phyloP scores from a whole-genome alignment of 1,140 invertebrate genomes.

The Aphis craccivora region DNA sequence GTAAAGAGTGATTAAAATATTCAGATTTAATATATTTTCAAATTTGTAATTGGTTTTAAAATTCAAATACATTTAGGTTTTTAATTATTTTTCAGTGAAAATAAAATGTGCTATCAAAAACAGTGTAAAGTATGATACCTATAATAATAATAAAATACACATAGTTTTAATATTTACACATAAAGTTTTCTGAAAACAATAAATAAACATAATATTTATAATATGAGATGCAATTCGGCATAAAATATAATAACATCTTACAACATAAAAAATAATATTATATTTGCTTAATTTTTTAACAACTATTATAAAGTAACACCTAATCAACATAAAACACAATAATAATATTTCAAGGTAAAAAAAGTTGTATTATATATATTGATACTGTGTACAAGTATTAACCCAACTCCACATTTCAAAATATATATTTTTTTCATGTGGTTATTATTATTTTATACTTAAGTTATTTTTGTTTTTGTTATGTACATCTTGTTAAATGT shows the following conservation, averaged over 20 bases:
- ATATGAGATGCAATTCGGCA: background rate
- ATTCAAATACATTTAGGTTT: background rate
- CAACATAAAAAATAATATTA: constrained; percentile 5
- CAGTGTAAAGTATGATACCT: background rate
- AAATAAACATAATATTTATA: background rate
- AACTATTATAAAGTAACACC: background rate
- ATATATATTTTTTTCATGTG: background rate
- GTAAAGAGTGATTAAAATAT: background rate
- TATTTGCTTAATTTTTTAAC: constrained; percentile 20
- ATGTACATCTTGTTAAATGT: background rate
- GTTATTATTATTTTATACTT: constrained; percentile 1
- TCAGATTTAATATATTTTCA: background rate
- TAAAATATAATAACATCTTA: constrained; percentile 13
- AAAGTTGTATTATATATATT: background rate
- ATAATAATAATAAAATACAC: background rate
- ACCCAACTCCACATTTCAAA: constrained; percentile 34
- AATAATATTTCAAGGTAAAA: background rate
- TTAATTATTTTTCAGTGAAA: background rate
- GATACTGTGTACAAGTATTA: constrained; percentile 15
- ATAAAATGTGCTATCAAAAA: background rate
- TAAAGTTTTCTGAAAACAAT: background rate
- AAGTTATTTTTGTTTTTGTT: background rate
- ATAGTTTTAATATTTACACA: background rate
- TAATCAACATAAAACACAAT: background rate
- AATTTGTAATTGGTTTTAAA: background rate